These are phyloP conservation scores for Tinea pellionella DNA, from an alignment of 2,888 invertebrate genomes.

Conservation along the genomic window DNA sequence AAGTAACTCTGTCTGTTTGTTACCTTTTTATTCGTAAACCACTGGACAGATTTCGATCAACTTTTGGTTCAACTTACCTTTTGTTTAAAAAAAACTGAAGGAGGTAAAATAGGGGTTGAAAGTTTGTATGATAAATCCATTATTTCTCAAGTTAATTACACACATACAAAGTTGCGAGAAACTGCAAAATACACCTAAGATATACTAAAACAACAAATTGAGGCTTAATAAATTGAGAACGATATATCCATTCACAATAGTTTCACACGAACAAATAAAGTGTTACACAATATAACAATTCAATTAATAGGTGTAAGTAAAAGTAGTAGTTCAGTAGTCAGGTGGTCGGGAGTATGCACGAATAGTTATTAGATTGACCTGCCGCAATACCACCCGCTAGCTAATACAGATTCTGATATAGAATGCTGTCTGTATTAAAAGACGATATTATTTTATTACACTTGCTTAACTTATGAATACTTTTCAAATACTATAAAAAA, in stretches of 20 bases:
- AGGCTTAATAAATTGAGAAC: background rate
- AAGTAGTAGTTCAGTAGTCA: constrained; percentile 12
- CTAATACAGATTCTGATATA: constrained; percentile 1
- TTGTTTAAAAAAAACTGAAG: too few relatives aligned
- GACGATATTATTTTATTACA: background rate
- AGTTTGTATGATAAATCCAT: too few relatives aligned
- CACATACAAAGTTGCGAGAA: too few relatives aligned
- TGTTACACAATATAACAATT: constrained; percentile 11
- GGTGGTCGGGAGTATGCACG: constrained; percentile 12
- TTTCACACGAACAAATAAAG: constrained; percentile 5
- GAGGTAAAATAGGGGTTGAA: too few relatives aligned
- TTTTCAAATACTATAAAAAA: too few relatives aligned
- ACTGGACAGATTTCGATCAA: too few relatives aligned
- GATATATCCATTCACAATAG: background rate
- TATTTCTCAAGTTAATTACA: too few relatives aligned
- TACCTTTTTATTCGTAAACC: too few relatives aligned
- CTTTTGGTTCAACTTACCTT: too few relatives aligned
- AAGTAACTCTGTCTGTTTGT: too few relatives aligned
- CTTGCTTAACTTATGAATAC: background rate
- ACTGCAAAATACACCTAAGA: too few relatives aligned
- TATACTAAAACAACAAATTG: too few relatives aligned
- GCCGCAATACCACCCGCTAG: constrained; percentile 10
- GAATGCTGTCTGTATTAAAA: background rate
- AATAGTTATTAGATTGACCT: constrained; percentile 11
- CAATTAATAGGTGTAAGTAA: constrained; percentile 11